phyloP scores from a whole-genome alignment of 2,888 invertebrate genomes.

The Allygus modestus region DNA sequence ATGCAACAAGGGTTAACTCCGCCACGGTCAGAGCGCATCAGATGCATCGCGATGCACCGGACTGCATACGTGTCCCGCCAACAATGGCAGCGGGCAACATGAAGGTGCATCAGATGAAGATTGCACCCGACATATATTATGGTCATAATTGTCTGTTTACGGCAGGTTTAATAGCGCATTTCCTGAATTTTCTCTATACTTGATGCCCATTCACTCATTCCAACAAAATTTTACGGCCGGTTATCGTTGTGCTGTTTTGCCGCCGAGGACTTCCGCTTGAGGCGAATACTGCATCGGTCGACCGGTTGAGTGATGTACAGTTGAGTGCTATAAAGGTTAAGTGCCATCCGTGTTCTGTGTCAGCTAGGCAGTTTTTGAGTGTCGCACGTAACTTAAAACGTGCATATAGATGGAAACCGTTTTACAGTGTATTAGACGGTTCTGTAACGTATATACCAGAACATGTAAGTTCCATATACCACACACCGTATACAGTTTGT shows the following conservation, averaged over 20 bases:
- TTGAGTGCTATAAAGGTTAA: too few species aligned
- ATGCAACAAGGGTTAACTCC: slow-evolving; percentile 2
- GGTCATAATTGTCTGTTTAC: slow-evolving; percentile 60
- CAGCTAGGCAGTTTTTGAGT: too few species aligned
- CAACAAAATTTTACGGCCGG: slow-evolving; percentile 8
- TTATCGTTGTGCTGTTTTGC: background rate
- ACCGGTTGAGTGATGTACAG: too few species aligned
- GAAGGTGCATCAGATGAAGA: slow-evolving; percentile 24
- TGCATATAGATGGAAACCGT: too few species aligned
- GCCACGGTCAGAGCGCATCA: background rate
- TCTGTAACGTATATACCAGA: too few species aligned
- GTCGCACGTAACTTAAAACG: too few species aligned
- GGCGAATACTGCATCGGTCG: background rate
- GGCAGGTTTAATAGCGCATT: slow-evolving; percentile 59
- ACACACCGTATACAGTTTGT: too few species aligned
- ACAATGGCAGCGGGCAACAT: slow-evolving; percentile 32
- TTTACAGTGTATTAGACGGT: too few species aligned
- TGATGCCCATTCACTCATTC: slow-evolving; percentile 20
- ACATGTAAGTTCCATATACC: too few species aligned
- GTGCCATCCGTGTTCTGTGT: too few species aligned
- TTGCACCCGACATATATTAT: slow-evolving; percentile 41
- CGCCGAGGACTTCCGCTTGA: background rate
- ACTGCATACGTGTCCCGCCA: background rate
- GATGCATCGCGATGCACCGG: background rate
- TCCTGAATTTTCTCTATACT: slow-evolving; percentile 49